Evolutionary conservation across 2,113 vertebrate species (phyloP).

Genomic region (Spea multiplicata): DNA sequence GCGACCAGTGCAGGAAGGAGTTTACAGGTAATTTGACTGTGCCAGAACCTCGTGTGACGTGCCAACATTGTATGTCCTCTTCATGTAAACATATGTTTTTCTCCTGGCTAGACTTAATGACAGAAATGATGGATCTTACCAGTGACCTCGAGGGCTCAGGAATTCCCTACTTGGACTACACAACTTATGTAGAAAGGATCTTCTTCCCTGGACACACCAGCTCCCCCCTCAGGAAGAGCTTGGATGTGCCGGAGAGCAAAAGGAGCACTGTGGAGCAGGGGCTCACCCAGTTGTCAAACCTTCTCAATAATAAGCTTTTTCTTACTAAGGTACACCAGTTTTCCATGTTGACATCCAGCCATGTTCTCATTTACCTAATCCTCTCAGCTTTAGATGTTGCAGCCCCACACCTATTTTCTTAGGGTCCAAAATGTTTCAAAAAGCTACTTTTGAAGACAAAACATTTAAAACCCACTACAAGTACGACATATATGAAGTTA

Average conservation of each 20-base stretch:
- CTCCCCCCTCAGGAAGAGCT: conserved; percentile 60
- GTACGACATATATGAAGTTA: too few relatives aligned
- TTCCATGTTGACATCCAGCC: too few relatives aligned
- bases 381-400: neutral
- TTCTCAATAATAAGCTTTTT: conserved; percentile 85
- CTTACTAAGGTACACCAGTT: conserved; percentile 70
- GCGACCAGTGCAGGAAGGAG: conserved; percentile 88
- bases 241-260: conserved; percentile 66
- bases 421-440: too few relatives aligned
- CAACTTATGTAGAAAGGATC: conserved; percentile 72
- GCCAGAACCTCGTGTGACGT: neutral
- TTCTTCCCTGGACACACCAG: conserved; percentile 80
- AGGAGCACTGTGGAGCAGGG: conserved; percentile 76
- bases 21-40: conserved; percentile 73
- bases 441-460: too few relatives aligned
- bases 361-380: neutral
- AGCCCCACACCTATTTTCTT: too few relatives aligned
- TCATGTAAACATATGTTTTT: too few relatives aligned
- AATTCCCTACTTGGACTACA: conserved; percentile 84
- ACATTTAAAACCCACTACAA: too few relatives aligned
- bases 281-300: conserved; percentile 80
- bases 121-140: conserved; percentile 87
- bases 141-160: conserved; percentile 82
- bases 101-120: conserved; percentile 78
- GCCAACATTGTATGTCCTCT: neutral